Conservation (phyloP, 1,140 invertebrate species). For the Leptoteleia sp. region DNA sequence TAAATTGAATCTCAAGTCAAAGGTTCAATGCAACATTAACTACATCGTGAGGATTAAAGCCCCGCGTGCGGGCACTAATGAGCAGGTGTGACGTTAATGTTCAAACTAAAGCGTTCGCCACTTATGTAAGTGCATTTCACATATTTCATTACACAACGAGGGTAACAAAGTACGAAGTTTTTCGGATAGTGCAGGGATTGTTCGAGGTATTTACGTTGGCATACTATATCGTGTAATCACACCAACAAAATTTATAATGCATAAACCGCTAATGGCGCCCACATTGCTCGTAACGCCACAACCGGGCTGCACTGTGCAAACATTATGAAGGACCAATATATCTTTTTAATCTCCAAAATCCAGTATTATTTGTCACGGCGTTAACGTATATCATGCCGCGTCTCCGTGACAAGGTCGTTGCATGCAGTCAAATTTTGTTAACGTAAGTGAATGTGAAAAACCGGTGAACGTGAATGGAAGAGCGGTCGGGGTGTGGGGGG, state of each 20-base stretch:
- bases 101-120: conserved; percentile 18
- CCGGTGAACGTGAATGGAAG: conserved; percentile 10
- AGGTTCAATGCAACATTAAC: conserved; percentile 37
- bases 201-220: conserved; percentile 20
- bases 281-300: conserved; percentile 21
- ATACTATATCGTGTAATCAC: conserved; percentile 25
- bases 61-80: conserved; percentile 34
- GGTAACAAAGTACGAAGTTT: conserved; percentile 5
- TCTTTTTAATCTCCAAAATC: conserved; percentile 48
- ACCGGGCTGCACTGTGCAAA: conserved; percentile 5
- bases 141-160: conserved; percentile 35
- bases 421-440: conserved; percentile 46
- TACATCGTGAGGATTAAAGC: conserved; percentile 34
- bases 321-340: conserved; percentile 51
- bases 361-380: conserved; percentile 33
- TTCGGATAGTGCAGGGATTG: conserved; percentile 19
- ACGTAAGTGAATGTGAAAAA: conserved; percentile 33
- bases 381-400: conserved; percentile 44
- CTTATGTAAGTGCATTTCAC: conserved; percentile 26
- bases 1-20: conserved; percentile 31
- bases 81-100: conserved; percentile 33
- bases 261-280: conserved; percentile 20
- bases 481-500: too few species aligned
- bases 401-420: conserved; percentile 24
- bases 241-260: conserved; percentile 19